These are phyloP conservation scores for Xanthia icteritia DNA, from an alignment of 2,888 invertebrate species.

Conservation along the genomic window DNA sequence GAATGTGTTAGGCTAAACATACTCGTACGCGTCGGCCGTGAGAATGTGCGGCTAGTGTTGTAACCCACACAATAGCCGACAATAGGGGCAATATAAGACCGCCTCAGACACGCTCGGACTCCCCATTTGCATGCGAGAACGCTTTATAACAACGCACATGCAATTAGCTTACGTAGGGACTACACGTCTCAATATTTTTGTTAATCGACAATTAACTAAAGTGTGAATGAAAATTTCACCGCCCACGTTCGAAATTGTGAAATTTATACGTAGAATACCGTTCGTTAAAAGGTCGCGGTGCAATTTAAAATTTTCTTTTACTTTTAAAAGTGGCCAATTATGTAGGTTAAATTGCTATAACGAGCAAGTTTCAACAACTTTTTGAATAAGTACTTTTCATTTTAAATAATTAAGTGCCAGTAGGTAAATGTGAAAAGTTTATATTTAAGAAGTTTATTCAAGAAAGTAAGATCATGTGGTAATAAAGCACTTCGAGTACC, in stretches of 20 bases:
- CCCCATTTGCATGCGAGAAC: slow-evolving; percentile 76
- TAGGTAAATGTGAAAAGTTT: slow-evolving; percentile 27
- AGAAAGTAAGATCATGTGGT: slow-evolving; percentile 25
- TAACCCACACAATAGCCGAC: slow-evolving; percentile 83
- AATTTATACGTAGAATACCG: slow-evolving; percentile 42
- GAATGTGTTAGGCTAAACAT: slow-evolving; percentile 67
- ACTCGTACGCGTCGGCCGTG: slow-evolving; percentile 75
- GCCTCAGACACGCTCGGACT: slow-evolving; percentile 81
- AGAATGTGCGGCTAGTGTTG: slow-evolving; percentile 86
- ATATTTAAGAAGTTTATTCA: slow-evolving; percentile 29
- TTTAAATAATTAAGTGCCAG: slow-evolving; percentile 46
- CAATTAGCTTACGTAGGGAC: slow-evolving; percentile 52
- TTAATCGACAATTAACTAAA: slow-evolving; percentile 39
- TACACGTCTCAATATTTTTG: slow-evolving; percentile 55
- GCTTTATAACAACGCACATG: slow-evolving; percentile 57
- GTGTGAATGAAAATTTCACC: slow-evolving; percentile 48
- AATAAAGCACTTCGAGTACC: slow-evolving; percentile 1
- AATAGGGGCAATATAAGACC: slow-evolving; percentile 83
- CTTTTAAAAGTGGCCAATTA: slow-evolving; percentile 54
- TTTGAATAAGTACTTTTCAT: slow-evolving; percentile 50
- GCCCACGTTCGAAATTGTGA: slow-evolving; percentile 33
- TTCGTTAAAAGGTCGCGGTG: slow-evolving; percentile 46
- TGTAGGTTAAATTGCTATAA: slow-evolving; percentile 48
- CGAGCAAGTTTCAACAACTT: slow-evolving; percentile 52
- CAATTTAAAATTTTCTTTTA: slow-evolving; percentile 56